phyloP scores from a whole-genome alignment of 2,113 vertebrate species.

The Mormoops blainvillei region DNA sequence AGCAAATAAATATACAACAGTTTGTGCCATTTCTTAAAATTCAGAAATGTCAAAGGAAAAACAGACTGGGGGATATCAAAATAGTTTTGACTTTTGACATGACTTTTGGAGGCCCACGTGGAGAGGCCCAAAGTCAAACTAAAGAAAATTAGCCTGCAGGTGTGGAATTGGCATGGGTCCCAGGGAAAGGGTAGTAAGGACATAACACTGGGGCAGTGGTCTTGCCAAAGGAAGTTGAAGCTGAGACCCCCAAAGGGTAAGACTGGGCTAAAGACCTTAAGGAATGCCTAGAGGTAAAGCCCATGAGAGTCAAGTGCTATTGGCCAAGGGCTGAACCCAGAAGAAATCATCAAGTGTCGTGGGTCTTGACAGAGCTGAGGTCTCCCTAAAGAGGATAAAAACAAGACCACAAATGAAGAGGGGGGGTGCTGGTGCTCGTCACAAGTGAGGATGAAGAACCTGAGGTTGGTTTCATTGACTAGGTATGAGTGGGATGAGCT shows the following conservation, averaged over 20 bases:
- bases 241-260: neutral
- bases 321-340: neutral
- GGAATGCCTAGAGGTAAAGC: fast-evolving
- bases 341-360: neutral
- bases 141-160: neutral
- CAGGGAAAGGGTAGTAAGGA: neutral
- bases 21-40: neutral
- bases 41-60: neutral
- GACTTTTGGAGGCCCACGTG: neutral
- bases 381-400: neutral
- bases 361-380: neutral
- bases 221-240: neutral
- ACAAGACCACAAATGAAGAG: neutral
- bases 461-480: neutral
- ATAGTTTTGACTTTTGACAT: neutral
- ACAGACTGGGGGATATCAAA: neutral
- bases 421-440: neutral
- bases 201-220: neutral
- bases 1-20: neutral
- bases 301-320: neutral
- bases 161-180: neutral
- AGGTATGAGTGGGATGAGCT: neutral
- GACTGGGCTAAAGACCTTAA: no score
- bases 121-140: neutral
- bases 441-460: neutral